Evolutionary conservation across 2,888 invertebrate genomes (phyloP).

Genomic region (Sepioteuthis lessoniana): DNA sequence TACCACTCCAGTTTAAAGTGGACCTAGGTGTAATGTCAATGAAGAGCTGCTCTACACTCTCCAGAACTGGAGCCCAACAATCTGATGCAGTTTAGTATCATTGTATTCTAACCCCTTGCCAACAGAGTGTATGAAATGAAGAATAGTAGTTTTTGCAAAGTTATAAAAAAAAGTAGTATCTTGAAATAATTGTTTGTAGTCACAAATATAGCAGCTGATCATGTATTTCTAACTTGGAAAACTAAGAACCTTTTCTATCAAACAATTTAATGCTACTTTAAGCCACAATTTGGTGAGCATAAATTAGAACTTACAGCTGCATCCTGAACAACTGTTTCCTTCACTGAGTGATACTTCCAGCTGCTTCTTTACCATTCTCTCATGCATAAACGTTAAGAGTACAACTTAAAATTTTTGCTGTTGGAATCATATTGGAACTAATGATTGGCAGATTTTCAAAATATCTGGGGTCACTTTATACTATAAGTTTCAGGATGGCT

Average conservation of each 20-base stretch:
- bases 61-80: too few species aligned
- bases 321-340: neutral
- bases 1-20: too few species aligned
- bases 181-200: neutral
- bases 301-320: too few species aligned
- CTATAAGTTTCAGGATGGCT: too few species aligned
- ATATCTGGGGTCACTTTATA: neutral
- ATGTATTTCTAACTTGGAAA: neutral
- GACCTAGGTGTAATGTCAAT: too few species aligned
- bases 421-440: neutral
- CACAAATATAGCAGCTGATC: neutral
- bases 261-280: neutral
- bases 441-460: neutral
- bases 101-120: too few species aligned
- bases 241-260: neutral
- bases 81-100: too few species aligned
- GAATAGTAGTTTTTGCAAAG: neutral
- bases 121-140: neutral
- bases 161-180: neutral
- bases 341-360: neutral
- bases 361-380: neutral
- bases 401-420: neutral
- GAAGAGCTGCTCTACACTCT: too few species aligned
- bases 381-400: neutral
- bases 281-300: neutral